phyloP scores from a whole-genome alignment of 2,888 invertebrate genomes.

The Beris chalybata region DNA sequence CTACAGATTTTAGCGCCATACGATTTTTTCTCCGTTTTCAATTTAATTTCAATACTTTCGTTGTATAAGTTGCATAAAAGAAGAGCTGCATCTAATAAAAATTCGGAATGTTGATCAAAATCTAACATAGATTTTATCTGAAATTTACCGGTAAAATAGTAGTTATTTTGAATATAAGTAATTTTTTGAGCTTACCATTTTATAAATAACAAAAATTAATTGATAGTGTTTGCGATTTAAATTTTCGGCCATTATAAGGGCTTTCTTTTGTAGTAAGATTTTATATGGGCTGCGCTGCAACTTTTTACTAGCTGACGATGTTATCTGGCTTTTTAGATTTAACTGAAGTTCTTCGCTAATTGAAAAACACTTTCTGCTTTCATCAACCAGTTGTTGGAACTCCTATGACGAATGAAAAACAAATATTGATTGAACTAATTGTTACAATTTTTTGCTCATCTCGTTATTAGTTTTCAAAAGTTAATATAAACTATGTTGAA shows the following conservation, averaged over 20 bases:
- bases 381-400: conserved; percentile 47
- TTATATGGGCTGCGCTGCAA: conserved; percentile 54
- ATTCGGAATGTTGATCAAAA: conserved; percentile 36
- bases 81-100: conserved; percentile 40
- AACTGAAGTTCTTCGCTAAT: conserved; percentile 37
- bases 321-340: conserved; percentile 34
- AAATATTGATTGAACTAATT: no score
- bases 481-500: neutral
- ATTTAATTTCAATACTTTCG: conserved; percentile 35
- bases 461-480: no score
- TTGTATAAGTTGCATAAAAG: conserved; percentile 37
- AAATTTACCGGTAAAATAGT: neutral
- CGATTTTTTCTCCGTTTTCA: conserved; percentile 37
- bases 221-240: conserved; percentile 46
- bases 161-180: neutral
- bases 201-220: conserved; percentile 52
- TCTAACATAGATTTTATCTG: conserved; percentile 41
- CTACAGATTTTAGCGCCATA: conserved; percentile 61
- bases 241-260: conserved; percentile 39
- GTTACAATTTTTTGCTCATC: no score
- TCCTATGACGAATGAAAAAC: conserved; percentile 42
- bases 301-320: conserved; percentile 45
- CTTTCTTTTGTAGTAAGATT: conserved; percentile 45
- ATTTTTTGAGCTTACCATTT: conserved; percentile 43
- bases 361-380: conserved; percentile 40